phyloP scores from a whole-genome alignment of 2,797 vertebrate genomes.

The Liasis olivaceus region DNA sequence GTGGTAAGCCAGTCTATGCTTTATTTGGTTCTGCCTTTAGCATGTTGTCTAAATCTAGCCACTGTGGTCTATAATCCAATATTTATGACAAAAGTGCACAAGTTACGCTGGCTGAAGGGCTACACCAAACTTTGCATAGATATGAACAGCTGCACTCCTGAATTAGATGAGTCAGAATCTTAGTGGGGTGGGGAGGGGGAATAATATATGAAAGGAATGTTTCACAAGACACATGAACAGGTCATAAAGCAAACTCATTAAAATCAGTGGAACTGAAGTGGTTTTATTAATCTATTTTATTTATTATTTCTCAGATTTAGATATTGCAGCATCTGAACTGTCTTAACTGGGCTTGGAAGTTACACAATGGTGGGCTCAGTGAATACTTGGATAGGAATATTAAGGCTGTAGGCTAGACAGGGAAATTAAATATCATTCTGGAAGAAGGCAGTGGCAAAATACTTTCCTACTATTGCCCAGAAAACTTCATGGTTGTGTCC shows the following conservation, averaged over 20 bases:
- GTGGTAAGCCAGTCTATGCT: too few relatives aligned
- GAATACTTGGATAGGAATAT: background rate
- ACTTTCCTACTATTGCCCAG: background rate
- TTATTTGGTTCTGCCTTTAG: too few relatives aligned
- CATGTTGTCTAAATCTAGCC: too few relatives aligned
- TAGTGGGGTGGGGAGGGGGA: background rate
- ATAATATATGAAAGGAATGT: background rate
- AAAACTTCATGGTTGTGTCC: background rate
- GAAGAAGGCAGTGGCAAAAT: background rate
- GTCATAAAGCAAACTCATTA: background rate
- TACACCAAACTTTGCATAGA: too few relatives aligned
- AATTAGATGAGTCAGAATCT: background rate
- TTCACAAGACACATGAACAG: background rate
- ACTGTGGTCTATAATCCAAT: too few relatives aligned
- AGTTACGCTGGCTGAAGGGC: too few relatives aligned
- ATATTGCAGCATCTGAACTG: background rate
- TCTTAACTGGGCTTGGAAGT: background rate
- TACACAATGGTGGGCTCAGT: background rate
- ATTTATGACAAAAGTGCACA: too few relatives aligned
- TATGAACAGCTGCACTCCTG: too few relatives aligned
- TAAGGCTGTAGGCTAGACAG: too few relatives aligned
- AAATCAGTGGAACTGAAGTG: background rate
- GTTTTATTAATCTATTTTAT: background rate
- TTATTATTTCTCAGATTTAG: background rate
- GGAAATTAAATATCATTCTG: too few relatives aligned